Evolutionary conservation across 1,140 invertebrate genomes (phyloP).

Genomic region (Tetragonula clypearis): DNA sequence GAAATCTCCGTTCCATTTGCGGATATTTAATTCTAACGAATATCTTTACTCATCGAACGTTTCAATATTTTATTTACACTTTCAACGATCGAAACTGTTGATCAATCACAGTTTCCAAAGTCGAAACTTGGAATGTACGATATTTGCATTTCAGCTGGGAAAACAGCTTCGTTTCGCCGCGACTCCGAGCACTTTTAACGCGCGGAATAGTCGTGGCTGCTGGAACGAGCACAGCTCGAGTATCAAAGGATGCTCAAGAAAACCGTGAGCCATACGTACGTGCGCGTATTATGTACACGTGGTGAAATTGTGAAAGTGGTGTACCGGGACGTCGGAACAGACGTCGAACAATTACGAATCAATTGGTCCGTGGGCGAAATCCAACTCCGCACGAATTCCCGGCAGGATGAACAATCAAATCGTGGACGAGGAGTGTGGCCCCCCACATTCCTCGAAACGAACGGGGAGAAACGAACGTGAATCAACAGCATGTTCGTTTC

Average conservation of each 20-base stretch:
- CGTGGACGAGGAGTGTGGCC: constrained; percentile 33
- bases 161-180: no score
- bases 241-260: constrained; percentile 7
- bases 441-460: constrained; percentile 34
- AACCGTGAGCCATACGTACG: neutral
- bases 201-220: neutral
- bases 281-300: neutral
- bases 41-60: no score
- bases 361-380: constrained; percentile 19
- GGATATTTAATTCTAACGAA: no score
- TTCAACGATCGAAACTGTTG: no score
- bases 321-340: neutral
- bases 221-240: neutral
- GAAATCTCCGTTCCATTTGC: no score
- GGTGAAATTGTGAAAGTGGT: neutral
- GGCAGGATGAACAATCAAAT: constrained; percentile 29
- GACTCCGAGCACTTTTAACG: neutral
- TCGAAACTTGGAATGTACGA: no score
- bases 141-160: no score
- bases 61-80: no score
- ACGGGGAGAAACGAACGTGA: constrained; percentile 41
- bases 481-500: constrained; percentile 44
- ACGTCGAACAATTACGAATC: constrained; percentile 44
- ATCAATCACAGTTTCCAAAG: no score
- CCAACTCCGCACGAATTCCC: constrained; percentile 23